phyloP scores from a whole-genome alignment of 2,797 vertebrate genomes.

The Phoebastria nigripes region DNA sequence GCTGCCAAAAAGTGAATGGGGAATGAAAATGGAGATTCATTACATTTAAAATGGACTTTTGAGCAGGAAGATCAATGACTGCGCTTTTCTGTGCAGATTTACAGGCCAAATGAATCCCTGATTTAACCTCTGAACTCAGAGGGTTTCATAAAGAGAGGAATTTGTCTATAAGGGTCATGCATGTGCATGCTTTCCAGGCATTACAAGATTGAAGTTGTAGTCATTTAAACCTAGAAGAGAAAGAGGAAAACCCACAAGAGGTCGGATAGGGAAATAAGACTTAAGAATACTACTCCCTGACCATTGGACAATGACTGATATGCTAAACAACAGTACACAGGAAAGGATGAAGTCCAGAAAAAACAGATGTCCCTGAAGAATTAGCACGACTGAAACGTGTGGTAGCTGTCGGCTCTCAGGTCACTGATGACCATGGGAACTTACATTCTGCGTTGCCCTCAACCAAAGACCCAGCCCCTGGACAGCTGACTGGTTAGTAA shows the following conservation, averaged over 20 bases:
- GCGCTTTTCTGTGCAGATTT: conserved; percentile 17
- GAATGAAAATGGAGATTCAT: conserved; percentile 22
- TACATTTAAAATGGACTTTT: not conserved
- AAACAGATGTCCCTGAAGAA: not conserved
- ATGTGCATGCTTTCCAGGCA: not conserved
- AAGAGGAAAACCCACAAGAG: not conserved
- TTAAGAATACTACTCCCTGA: not conserved
- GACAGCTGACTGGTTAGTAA: not conserved
- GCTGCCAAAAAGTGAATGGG: not conserved
- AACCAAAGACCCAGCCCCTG: not conserved
- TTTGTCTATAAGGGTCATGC: not conserved
- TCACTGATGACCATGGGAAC: not conserved
- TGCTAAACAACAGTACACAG: not conserved
- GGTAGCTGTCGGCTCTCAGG: not conserved
- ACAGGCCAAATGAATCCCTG: not conserved
- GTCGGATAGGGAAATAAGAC: not conserved
- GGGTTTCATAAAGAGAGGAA: not conserved
- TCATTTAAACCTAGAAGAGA: not conserved
- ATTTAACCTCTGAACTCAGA: conserved; percentile 14
- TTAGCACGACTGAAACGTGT: not conserved
- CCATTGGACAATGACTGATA: not conserved
- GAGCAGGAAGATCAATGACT: not conserved
- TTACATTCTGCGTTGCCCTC: not conserved
- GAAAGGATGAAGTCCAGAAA: not conserved
- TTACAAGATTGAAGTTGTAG: not conserved